Evolutionary conservation across 1,140 invertebrate genomes (phyloP).

Genomic region (Telenomus remus): DNA sequence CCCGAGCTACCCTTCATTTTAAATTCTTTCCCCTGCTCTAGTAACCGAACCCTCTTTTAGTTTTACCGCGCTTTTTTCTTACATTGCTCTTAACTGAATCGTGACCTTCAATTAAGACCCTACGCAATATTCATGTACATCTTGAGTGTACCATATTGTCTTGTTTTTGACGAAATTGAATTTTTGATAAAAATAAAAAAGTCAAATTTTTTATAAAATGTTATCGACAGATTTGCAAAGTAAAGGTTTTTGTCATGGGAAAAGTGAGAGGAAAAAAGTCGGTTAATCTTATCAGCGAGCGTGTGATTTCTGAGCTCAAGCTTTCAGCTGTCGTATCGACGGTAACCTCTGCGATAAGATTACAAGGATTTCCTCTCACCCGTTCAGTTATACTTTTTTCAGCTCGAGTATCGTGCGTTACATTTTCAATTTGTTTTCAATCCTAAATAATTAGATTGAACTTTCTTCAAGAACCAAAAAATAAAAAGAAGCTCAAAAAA

Average conservation of each 20-base stretch:
- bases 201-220: no score
- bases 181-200: no score
- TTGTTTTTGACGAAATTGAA: no score
- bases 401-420: not conserved
- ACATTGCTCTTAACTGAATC: conserved; percentile 23
- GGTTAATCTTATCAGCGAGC: conserved; percentile 23
- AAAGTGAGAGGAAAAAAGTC: conserved; percentile 24
- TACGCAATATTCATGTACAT: conserved; percentile 9
- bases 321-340: conserved; percentile 14
- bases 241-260: conserved; percentile 4
- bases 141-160: no score
- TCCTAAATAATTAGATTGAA: no score
- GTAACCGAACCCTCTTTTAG: conserved; percentile 36
- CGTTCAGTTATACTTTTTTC: conserved; percentile 4
- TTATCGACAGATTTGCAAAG: not conserved
- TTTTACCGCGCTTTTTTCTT: conserved; percentile 21
- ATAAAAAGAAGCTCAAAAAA: no score
- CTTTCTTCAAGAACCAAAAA: no score
- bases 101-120: conserved; percentile 50
- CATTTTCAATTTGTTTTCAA: conserved; percentile 5
- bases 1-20: conserved; percentile 34
- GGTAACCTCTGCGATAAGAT: conserved; percentile 24
- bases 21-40: conserved; percentile 29
- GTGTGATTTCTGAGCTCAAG: conserved; percentile 7
- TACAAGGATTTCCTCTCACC: conserved; percentile 7